Evolutionary conservation across 2,888 invertebrate species (phyloP).

Genomic region (Catocala sponsa): DNA sequence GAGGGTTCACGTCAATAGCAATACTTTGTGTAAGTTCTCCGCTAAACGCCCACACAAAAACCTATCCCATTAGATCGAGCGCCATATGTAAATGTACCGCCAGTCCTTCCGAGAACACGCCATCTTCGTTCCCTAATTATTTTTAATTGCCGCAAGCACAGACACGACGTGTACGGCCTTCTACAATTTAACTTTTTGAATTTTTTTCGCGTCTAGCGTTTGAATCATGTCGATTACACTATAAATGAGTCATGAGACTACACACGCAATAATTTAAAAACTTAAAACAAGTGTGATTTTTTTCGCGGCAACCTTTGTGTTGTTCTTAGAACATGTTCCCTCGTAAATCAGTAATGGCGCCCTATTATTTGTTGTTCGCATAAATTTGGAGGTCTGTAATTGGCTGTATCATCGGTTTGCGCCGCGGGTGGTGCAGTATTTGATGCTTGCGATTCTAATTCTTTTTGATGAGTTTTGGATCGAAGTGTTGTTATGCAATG

Average conservation of each 20-base stretch:
- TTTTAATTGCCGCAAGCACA: slow-evolving; percentile 86
- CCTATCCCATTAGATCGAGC: slow-evolving; percentile 54
- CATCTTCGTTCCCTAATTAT: slow-evolving; percentile 86
- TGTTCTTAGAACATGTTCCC: slow-evolving; percentile 77
- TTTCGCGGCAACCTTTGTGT: slow-evolving; percentile 69
- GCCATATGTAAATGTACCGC: slow-evolving; percentile 84
- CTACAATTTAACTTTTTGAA: slow-evolving; percentile 76
- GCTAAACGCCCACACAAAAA: slow-evolving; percentile 35
- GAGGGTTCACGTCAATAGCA: neutral
- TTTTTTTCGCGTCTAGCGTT: slow-evolving; percentile 86
- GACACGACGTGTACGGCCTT: slow-evolving; percentile 79
- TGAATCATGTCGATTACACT: slow-evolving; percentile 78
- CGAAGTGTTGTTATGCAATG: slow-evolving; percentile 5
- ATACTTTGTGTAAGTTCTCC: slow-evolving; percentile 21
- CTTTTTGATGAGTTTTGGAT: slow-evolving; percentile 15
- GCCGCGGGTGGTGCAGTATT: slow-evolving; percentile 68
- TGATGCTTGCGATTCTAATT: slow-evolving; percentile 32
- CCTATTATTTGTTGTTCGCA: slow-evolving; percentile 84
- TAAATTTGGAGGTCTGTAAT: slow-evolving; percentile 73
- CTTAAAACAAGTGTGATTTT: slow-evolving; percentile 71
- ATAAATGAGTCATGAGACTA: slow-evolving; percentile 72
- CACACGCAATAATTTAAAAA: slow-evolving; percentile 71
- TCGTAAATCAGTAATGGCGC: slow-evolving; percentile 84
- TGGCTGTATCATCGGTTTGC: slow-evolving; percentile 60
- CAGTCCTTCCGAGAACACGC: slow-evolving; percentile 84